Evolutionary conservation across 2,888 invertebrate genomes (phyloP).

Genomic region (Cinara cedri): DNA sequence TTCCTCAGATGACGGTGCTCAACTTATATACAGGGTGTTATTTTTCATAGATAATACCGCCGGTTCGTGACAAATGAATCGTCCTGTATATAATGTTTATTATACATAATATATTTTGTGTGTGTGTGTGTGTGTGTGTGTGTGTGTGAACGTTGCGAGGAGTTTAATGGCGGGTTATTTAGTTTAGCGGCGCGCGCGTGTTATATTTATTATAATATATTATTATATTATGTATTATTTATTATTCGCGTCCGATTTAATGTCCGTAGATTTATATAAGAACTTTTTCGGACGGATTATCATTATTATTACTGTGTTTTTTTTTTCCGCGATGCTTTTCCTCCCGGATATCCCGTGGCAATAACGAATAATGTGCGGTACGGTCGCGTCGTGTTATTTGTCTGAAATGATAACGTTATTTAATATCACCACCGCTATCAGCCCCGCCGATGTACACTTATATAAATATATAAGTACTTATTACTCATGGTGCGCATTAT

Average conservation of each 20-base stretch:
- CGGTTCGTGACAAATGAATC: no score
- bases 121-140: no score
- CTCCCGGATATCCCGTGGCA: background rate
- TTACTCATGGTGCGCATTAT: background rate
- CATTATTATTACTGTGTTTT: no score
- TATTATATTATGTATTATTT: background rate
- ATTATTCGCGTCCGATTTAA: slow-evolving; percentile 17
- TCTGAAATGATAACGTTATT: background rate
- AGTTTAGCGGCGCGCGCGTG: background rate
- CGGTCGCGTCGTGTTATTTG: background rate
- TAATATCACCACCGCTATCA: background rate
- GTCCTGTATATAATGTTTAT: no score
- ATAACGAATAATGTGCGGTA: background rate
- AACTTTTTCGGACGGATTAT: background rate
- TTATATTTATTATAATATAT: slow-evolving; percentile 3
- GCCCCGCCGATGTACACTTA: no score
- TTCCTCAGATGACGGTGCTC: no score
- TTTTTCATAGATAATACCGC: no score
- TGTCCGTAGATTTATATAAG: slow-evolving; percentile 30
- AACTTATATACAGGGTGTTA: no score
- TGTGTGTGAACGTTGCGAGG: background rate
- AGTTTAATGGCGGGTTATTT: slow-evolving; percentile 34
- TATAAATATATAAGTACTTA: no score
- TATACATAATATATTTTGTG: no score
- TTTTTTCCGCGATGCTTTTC: background rate